phyloP scores from a whole-genome alignment of 2,888 invertebrate species.

The Clanis bilineata region DNA sequence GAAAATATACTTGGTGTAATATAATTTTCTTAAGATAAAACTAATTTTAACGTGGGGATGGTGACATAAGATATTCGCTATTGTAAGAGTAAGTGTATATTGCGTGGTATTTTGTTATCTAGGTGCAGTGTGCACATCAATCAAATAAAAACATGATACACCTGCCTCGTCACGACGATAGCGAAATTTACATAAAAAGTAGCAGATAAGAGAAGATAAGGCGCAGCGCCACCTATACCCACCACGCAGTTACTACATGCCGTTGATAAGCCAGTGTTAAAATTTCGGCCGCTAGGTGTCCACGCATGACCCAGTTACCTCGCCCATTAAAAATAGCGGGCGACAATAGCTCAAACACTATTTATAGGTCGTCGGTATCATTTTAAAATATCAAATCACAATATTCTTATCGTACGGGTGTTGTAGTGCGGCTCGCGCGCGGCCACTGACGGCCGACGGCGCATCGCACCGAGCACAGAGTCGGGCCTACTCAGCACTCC shows the following conservation, averaged over 20 bases:
- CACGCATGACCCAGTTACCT: slow-evolving; percentile 72
- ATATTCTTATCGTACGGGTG: slow-evolving; percentile 15
- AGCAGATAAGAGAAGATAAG: slow-evolving; percentile 12
- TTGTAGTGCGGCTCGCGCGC: slow-evolving; percentile 24
- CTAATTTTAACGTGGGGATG: too few relatives aligned
- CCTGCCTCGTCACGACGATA: slow-evolving; percentile 11
- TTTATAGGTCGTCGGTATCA: slow-evolving; percentile 77
- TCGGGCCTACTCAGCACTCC: slow-evolving; percentile 50
- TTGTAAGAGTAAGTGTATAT: neutral
- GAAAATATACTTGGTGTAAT: too few relatives aligned
- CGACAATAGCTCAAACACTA: slow-evolving; percentile 79
- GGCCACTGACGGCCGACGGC: slow-evolving; percentile 38
- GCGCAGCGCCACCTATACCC: slow-evolving; percentile 14
- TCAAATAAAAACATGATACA: neutral
- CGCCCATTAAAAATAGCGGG: slow-evolving; percentile 76
- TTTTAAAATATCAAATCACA: slow-evolving; percentile 47
- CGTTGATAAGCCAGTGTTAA: slow-evolving; percentile 13
- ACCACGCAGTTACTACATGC: neutral
- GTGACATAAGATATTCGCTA: too few relatives aligned
- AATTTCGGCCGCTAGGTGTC: slow-evolving; percentile 44
- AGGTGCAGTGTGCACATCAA: neutral
- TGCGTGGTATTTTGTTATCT: neutral
- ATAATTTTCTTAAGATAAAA: too few relatives aligned
- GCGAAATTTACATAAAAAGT: slow-evolving; percentile 11
- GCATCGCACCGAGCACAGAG: slow-evolving; percentile 56